phyloP scores from a whole-genome alignment of 1,140 invertebrate species.

The Orius insidiosus region DNA sequence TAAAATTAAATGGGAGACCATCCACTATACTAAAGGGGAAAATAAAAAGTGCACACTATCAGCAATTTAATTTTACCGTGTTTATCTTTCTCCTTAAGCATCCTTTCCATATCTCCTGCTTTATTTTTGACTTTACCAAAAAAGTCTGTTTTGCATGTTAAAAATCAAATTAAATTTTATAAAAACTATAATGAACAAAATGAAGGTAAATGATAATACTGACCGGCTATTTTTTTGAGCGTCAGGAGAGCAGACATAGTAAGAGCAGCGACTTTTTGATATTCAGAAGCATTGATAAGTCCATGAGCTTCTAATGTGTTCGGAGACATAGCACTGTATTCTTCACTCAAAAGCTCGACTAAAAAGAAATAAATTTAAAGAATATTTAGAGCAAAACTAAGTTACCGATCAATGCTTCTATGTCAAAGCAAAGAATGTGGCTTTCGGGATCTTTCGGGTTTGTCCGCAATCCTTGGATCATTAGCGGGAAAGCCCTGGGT shows the following conservation, averaged over 20 bases:
- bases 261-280: slow-evolving; percentile 64
- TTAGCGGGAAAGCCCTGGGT: slow-evolving; percentile 50
- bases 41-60: background rate
- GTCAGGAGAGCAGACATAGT: slow-evolving; percentile 69
- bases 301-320: slow-evolving; percentile 79
- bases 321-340: slow-evolving; percentile 86
- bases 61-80: slow-evolving; percentile 41
- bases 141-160: slow-evolving; percentile 46
- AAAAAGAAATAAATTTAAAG: slow-evolving; percentile 19
- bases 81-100: slow-evolving; percentile 80
- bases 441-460: slow-evolving; percentile 90
- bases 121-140: slow-evolving; percentile 84
- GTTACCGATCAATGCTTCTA: slow-evolving; percentile 84
- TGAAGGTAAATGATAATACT: slow-evolving; percentile 15
- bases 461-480: slow-evolving; percentile 82
- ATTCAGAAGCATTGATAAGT: slow-evolving; percentile 65
- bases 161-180: background rate
- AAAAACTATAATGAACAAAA: slow-evolving; percentile 2
- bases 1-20: no score
- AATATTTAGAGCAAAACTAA: background rate
- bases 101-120: slow-evolving; percentile 74
- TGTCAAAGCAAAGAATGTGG: slow-evolving; percentile 95
- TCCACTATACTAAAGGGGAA: background rate
- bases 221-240: slow-evolving; percentile 86
- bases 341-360: slow-evolving; percentile 87